Conservation (phyloP, 2,888 invertebrate genomes). For the Panorpa germanica region DNA sequence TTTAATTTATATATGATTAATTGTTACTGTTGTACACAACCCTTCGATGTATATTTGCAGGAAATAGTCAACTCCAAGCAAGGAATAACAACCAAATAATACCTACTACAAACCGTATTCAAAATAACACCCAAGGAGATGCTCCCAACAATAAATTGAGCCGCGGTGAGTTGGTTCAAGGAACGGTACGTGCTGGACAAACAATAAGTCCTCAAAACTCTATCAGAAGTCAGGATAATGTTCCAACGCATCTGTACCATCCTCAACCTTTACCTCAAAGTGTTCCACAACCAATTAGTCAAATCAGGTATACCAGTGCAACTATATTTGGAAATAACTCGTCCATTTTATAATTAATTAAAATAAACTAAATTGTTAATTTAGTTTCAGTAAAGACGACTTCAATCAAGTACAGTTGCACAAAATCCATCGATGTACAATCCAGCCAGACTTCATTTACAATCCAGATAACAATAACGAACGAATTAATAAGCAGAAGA, state of each 20-base stretch:
- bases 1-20: slow-evolving; percentile 6
- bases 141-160: not conserved
- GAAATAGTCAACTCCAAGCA: slow-evolving; percentile 15
- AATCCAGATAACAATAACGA: no score
- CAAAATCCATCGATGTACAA: slow-evolving; percentile 18
- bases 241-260: no score
- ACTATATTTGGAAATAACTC: no score
- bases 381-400: no score
- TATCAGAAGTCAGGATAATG: slow-evolving; percentile 26
- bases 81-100: slow-evolving; percentile 39
- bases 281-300: no score
- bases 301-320: no score
- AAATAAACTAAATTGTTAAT: no score
- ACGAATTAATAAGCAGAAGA: no score
- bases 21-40: not conserved
- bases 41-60: slow-evolving; percentile 12
- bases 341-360: no score
- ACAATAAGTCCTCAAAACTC: slow-evolving; percentile 51
- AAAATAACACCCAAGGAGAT: slow-evolving; percentile 53
- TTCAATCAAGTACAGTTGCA: no score
- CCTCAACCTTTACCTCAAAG: no score
- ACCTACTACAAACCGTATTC: slow-evolving; percentile 42
- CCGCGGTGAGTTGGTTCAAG: not conserved
- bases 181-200: slow-evolving; percentile 5
- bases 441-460: slow-evolving; percentile 11